phyloP scores from a whole-genome alignment of 2,797 vertebrate species.

The Rachycentron canadum region DNA sequence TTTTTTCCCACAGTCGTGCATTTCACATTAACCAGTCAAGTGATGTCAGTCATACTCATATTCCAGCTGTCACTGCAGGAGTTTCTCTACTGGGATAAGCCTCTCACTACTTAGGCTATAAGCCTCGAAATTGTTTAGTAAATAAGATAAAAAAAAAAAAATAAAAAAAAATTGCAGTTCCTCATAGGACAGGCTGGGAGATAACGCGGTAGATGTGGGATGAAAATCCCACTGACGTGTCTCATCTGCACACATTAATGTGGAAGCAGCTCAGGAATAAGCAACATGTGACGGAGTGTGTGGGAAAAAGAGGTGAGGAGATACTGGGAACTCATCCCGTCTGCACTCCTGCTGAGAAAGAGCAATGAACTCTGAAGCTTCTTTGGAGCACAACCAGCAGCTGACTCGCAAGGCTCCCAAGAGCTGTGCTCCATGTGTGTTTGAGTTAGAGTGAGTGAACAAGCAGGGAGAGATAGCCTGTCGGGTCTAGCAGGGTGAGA shows the following conservation, averaged over 20 bases:
- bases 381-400: conserved; percentile 64
- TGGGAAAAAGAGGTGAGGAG: conserved; percentile 33
- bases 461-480: conserved; percentile 58
- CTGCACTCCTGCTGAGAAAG: conserved; percentile 61
- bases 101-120: conserved; percentile 43
- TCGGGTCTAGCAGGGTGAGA: conserved; percentile 59
- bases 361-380: conserved; percentile 76
- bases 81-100: conserved; percentile 60
- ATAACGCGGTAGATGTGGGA: conserved; percentile 49
- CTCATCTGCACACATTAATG: conserved; percentile 55
- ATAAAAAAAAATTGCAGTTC: conserved; percentile 58
- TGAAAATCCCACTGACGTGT: conserved; percentile 52
- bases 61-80: conserved; percentile 65
- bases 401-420: conserved; percentile 66
- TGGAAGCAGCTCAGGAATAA: conserved; percentile 49
- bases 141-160: conserved; percentile 71
- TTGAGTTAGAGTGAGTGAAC: conserved; percentile 60
- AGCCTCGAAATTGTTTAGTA: conserved; percentile 69
- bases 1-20: conserved; percentile 56
- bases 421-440: conserved; percentile 63
- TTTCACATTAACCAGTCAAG: conserved; percentile 68
- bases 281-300: conserved; percentile 48
- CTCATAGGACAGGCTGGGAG: conserved; percentile 53
- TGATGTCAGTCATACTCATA: conserved; percentile 74
- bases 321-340: conserved; percentile 43